Evolutionary conservation across 1,140 invertebrate genomes (phyloP), one percentile per base, ranked within the genome.

Genomic region (Stenopsyche tienmushanensis): DNA sequence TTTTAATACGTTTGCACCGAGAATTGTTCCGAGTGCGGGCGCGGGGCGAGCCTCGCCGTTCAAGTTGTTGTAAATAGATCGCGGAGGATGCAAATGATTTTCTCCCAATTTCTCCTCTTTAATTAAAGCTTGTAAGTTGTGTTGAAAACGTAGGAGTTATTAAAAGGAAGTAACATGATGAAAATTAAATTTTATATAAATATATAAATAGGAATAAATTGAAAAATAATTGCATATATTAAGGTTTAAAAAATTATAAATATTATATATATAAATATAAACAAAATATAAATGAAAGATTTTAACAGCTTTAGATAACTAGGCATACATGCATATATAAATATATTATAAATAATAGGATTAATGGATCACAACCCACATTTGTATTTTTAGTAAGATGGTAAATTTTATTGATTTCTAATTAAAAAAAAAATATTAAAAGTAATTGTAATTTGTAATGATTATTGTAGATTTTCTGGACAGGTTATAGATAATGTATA

Each of bases 401-500:
- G 42, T 63, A 23, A 25, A 67, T 58, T 41, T 45, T 53, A 66
- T 63, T 29, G 63, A 60, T 39, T 60, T 60, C 34, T 60, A 57
- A 57, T 58, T 45, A 23, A 59, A 64, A 67, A 18, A 13, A n/a
- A 65, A 59, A 64, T 25, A 58, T 64, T 67, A 57, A 60, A 5
- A 60, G 47, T 60, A 60, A 68, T 68, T 68, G 65, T 67, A 68
- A 70, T 64, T 67, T 71, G 69, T 70, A 70, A 41, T 59, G 62
- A 66, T 67, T 64, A 65, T 67, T 67, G 69, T 70, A 70, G 67
- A 70, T 70, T 67, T 64, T 49, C 66, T 71, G 69, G 69, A 71
- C 69, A 71, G 69, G 69, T 71, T 65, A 67, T 71, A 71, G 69
- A 62, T 71, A 71, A 64, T 65, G 62, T 71, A 62, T 71, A 71